Conservation (phyloP, 2,797 vertebrate species). For the Cyprinodon diabolis region DNA sequence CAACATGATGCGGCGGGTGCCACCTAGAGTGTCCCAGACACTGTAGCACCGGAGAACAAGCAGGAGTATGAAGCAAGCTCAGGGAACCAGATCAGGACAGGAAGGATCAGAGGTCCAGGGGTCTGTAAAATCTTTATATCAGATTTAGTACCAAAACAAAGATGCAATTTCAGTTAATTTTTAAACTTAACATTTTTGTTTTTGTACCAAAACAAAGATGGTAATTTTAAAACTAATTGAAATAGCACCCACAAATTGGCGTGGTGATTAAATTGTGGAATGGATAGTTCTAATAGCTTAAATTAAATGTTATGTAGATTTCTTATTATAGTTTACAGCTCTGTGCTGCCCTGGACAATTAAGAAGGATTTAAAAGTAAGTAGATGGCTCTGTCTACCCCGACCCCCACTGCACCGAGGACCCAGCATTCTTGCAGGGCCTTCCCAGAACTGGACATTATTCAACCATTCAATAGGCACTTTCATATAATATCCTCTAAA, state of each 20-base stretch:
- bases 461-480: background rate
- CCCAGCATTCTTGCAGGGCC: background rate
- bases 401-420: background rate
- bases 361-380: background rate
- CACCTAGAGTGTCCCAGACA: no score
- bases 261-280: background rate
- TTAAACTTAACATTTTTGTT: background rate
- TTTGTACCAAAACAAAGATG: background rate
- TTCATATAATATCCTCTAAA: background rate
- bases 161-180: no score
- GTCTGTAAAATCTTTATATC: background rate
- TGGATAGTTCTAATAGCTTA: background rate
- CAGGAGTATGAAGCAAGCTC: background rate
- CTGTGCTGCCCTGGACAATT: background rate
- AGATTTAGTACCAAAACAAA: background rate
- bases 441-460: background rate
- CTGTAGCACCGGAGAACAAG: background rate
- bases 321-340: background rate
- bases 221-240: background rate
- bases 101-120: background rate
- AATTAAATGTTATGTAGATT: background rate
- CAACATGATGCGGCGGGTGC: no score
- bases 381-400: background rate
- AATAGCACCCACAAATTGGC: background rate
- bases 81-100: no score